Evolutionary conservation across 2,888 invertebrate genomes (phyloP).

Genomic region (Drosophila histrio): DNA sequence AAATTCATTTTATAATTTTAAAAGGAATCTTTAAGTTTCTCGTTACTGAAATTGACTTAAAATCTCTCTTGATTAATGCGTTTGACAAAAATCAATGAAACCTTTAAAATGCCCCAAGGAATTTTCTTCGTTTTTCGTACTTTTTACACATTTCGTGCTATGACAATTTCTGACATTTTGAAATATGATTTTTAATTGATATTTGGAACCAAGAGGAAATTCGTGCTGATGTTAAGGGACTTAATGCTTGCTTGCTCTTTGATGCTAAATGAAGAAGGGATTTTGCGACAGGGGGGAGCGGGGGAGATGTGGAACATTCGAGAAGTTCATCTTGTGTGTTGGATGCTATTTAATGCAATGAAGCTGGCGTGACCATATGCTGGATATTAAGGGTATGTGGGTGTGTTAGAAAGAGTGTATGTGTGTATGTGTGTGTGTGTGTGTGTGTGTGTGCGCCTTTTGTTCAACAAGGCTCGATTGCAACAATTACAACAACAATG

Average conservation of each 20-base stretch:
- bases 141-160: no score
- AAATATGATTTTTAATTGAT: constrained; percentile 8
- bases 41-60: neutral
- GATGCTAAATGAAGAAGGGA: neutral
- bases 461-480: constrained; percentile 66
- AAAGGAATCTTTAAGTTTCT: no score
- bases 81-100: neutral
- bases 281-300: neutral
- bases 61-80: neutral
- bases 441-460: constrained; percentile 26
- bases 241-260: neutral
- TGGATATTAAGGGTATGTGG: constrained; percentile 2
- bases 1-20: no score
- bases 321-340: constrained; percentile 15
- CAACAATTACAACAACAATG: constrained; percentile 72
- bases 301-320: no score
- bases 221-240: neutral
- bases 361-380: constrained; percentile 26
- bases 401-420: constrained; percentile 3
- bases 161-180: neutral
- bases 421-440: constrained; percentile 3
- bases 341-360: constrained; percentile 26
- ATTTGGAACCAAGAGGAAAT: neutral
- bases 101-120: neutral
- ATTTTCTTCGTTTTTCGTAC: neutral